phyloP scores from a whole-genome alignment of 2,797 vertebrate genomes.

The Oreortyx pictus region DNA sequence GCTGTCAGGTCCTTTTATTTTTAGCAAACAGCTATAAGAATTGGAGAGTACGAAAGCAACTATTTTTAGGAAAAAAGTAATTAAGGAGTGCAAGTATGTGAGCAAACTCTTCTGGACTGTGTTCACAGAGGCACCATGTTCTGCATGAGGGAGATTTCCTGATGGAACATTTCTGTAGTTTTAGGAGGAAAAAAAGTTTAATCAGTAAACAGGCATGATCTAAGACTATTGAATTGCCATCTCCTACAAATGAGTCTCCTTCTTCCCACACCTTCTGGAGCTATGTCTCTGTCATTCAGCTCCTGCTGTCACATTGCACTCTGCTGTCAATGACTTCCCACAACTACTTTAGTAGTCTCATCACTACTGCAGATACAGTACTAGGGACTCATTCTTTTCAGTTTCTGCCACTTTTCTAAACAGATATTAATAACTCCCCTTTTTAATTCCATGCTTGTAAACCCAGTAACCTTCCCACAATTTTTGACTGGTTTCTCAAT shows the following conservation, averaged over 20 bases:
- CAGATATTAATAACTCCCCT: neutral
- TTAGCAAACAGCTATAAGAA: neutral
- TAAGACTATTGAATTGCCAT: neutral
- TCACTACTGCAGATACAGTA: neutral
- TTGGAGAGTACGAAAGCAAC: neutral
- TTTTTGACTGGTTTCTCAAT: neutral
- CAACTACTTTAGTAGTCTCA: accelerated
- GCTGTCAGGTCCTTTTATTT: neutral
- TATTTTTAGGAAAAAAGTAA: neutral
- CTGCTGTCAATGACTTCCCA: accelerated
- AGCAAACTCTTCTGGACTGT: neutral
- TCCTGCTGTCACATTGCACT: accelerated
- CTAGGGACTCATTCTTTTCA: neutral
- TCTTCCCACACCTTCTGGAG: neutral
- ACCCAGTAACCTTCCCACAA: neutral
- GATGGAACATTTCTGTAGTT: neutral
- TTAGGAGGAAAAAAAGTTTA: neutral
- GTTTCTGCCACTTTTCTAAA: neutral
- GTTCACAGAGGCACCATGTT: neutral
- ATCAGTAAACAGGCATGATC: neutral
- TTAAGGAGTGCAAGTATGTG: neutral
- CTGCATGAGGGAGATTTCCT: neutral
- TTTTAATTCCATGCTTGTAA: neutral
- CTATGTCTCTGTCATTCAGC: accelerated
- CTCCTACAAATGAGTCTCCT: neutral